Evolutionary conservation across 2,113 vertebrate species (phyloP), one percentile per base, ranked within the genome.

Genomic region (Myiagra hebetior): DNA sequence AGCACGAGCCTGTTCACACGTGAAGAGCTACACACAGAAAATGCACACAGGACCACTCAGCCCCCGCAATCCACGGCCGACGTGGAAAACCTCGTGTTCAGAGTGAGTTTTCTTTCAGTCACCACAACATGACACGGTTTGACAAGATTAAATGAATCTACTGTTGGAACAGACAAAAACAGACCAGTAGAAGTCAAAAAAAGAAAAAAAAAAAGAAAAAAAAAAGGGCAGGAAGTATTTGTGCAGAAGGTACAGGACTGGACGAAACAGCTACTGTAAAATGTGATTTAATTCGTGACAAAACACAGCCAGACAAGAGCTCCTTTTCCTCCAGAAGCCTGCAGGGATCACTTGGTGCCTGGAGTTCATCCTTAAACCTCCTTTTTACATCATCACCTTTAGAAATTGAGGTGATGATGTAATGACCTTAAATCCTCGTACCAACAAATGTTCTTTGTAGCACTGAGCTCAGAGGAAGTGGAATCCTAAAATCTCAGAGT

Each of bases 141-240:
- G 86, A 91, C 91, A 95, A 94, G 91, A 88, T 83, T 94, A 85
- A 94, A 77, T 50, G 68, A 73, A 91, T 80, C 88, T 65, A 72
- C 85, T 83, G 76, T 59, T 35, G 73, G 46, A 85, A 89, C 0
- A 67, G 72, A 82, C 53, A 76, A 79, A 85, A 96, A 2, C 46
- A 55, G 79, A 91, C 9, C 74, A 85, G 81, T 0, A 74, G 62
- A 89, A 94, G 31, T 35, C 4, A 9, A 74, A 63, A 74, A 62
- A 44, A 37, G 8, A 33, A 39, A 37, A 31, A 24, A 10, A 21
- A 4, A 10, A 13, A 33, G 3, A 2, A 46, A 46, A 31, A 33
- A 37, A 62, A 55, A 47, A 23, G 18, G 10, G 39, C 65, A 88
- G 33, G 49, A 76, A 78, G 52, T 47, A 47, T 70, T 76, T 70